Evolutionary conservation across 2,113 vertebrate species (phyloP).

Genomic region (Toxostoma redivivum): DNA sequence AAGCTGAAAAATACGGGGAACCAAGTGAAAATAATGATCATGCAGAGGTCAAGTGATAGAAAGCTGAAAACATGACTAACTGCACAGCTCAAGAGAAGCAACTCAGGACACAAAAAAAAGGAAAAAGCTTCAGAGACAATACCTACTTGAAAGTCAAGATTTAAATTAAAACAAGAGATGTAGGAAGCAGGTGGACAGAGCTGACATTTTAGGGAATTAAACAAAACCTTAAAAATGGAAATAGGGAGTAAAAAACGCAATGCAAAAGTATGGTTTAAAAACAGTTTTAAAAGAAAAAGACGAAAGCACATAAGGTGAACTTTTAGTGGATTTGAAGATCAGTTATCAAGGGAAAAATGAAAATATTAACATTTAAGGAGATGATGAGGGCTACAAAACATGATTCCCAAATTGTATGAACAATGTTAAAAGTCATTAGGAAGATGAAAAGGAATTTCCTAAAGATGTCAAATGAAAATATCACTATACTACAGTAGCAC

Average conservation of each 20-base stretch:
- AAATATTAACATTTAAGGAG: slow-evolving; percentile 25
- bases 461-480: not conserved
- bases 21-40: not conserved
- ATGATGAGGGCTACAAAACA: not conserved
- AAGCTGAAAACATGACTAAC: not conserved
- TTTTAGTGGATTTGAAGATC: not conserved
- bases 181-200: not conserved
- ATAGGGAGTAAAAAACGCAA: not conserved
- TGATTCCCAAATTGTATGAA: not conserved
- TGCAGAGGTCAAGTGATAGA: not conserved
- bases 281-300: not conserved
- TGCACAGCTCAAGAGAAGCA: not conserved
- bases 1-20: not conserved
- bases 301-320: not conserved
- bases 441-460: not conserved
- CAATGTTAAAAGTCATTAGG: not conserved
- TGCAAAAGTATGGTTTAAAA: not conserved
- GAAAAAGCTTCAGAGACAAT: not conserved
- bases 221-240: not conserved
- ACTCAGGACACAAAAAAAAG: not conserved
- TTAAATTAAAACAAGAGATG: not conserved
- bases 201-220: slow-evolving; percentile 16
- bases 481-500: not conserved
- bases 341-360: not conserved
- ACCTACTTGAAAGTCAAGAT: not conserved